Conservation (phyloP, 2,888 invertebrate species). For the Phorcus lineatus region DNA sequence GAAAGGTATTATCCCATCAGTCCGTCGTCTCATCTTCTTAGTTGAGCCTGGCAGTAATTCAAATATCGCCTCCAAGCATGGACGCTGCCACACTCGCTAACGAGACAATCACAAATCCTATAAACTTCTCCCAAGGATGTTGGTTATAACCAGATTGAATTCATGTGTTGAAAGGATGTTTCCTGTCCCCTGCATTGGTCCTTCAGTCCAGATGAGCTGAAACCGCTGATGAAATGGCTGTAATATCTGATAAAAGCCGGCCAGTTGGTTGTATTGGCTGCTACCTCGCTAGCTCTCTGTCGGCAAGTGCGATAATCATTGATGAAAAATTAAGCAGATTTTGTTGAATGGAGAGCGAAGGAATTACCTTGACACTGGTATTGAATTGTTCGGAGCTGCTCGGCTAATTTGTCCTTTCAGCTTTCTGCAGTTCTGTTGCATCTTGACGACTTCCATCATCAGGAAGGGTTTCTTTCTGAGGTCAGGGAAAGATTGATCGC, state of each 20-base stretch:
- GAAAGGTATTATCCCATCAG: not conserved
- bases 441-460: not conserved
- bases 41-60: not conserved
- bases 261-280: no score
- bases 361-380: not conserved
- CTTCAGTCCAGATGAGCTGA: no score
- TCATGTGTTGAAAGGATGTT: not conserved
- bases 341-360: not conserved
- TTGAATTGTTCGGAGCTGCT: not conserved
- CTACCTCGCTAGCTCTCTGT: no score
- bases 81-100: not conserved
- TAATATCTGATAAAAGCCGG: no score
- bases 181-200: no score
- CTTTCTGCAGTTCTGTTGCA: not conserved
- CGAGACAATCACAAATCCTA: not conserved
- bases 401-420: not conserved
- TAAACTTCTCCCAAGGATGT: not conserved
- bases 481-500: conserved; percentile 10
- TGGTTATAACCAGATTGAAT: not conserved
- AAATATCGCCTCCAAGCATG: not conserved
- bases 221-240: no score
- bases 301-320: not conserved
- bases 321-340: conserved; percentile 13
- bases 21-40: not conserved
- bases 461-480: not conserved